Conservation (phyloP, 2,797 vertebrate species). For the Etheostoma perlongum region DNA sequence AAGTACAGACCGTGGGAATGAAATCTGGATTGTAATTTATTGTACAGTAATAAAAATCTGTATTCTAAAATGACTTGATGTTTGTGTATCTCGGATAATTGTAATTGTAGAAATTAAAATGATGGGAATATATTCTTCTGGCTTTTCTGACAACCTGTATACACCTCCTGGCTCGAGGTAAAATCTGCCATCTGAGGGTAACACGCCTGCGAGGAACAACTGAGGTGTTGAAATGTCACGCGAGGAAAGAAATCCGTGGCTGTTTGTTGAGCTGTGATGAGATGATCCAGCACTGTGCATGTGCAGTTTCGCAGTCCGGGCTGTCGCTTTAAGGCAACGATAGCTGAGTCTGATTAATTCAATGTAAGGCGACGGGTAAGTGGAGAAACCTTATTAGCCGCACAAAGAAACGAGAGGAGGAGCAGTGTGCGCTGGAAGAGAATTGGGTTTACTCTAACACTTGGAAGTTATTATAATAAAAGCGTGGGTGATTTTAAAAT, state of each 20-base stretch:
- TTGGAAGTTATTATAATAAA: conserved; percentile 12
- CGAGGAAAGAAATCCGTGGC: conserved; percentile 1
- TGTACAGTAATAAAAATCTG: conserved; percentile 76
- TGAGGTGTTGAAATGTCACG: conserved; percentile 28
- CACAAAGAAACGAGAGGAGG: conserved; percentile 28
- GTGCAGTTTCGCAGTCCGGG: conserved; percentile 13
- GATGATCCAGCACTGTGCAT: conserved; percentile 45
- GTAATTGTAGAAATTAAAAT: neutral
- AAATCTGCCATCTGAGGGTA: conserved; percentile 1
- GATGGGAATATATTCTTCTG: neutral
- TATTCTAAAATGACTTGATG: conserved; percentile 17
- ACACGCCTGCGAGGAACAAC: neutral
- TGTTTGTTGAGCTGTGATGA: conserved; percentile 32
- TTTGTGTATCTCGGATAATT: neutral
- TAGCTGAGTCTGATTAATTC: conserved; percentile 82
- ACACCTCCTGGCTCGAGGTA: neutral
- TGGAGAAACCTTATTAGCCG: conserved; percentile 72
- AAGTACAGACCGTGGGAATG: conserved; percentile 14
- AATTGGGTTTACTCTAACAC: neutral
- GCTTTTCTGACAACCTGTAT: neutral
- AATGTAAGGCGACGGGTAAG: conserved; percentile 80
- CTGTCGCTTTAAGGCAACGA: conserved; percentile 86
- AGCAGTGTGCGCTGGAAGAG: conserved; percentile 4
- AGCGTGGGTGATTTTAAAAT: conserved; percentile 41
- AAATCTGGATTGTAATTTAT: conserved; percentile 75